phyloP scores from a whole-genome alignment of 2,888 invertebrate species.

The Globia sparganii region DNA sequence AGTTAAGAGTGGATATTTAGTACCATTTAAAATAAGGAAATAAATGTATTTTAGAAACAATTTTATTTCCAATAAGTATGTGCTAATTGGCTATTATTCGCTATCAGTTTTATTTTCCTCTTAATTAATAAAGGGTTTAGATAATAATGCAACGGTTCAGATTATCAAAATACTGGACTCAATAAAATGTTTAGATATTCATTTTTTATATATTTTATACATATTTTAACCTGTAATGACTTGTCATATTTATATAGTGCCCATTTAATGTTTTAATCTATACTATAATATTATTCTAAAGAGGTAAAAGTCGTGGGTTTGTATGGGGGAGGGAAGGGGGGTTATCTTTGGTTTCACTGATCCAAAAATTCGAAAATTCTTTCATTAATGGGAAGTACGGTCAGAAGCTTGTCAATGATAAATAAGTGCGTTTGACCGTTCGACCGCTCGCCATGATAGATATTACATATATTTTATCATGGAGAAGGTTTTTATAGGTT shows the following conservation, averaged over 20 bases:
- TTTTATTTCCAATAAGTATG: not conserved
- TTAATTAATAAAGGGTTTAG: not conserved
- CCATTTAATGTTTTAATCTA: not conserved
- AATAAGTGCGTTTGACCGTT: not conserved
- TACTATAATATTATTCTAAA: not conserved
- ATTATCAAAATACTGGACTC: conserved; percentile 4
- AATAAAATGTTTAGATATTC: not conserved
- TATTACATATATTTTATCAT: not conserved
- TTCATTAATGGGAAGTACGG: not conserved
- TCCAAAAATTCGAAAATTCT: not conserved
- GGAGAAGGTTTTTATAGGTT: not conserved
- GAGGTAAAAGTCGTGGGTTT: too few relatives aligned
- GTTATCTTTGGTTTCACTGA: too few relatives aligned
- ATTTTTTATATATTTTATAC: too few relatives aligned
- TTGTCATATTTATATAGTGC: not conserved
- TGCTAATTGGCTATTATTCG: not conserved
- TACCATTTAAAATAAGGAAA: not conserved
- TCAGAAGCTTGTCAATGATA: not conserved
- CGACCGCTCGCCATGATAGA: too few relatives aligned
- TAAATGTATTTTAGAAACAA: not conserved
- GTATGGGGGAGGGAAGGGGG: not conserved
- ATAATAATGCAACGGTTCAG: not conserved
- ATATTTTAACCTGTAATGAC: not conserved
- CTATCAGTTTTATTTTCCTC: conserved; percentile 10
- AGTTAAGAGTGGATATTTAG: not conserved